Evolutionary conservation across 1,140 invertebrate species (phyloP).

Genomic region (Mizuhopecten yessoensis): DNA sequence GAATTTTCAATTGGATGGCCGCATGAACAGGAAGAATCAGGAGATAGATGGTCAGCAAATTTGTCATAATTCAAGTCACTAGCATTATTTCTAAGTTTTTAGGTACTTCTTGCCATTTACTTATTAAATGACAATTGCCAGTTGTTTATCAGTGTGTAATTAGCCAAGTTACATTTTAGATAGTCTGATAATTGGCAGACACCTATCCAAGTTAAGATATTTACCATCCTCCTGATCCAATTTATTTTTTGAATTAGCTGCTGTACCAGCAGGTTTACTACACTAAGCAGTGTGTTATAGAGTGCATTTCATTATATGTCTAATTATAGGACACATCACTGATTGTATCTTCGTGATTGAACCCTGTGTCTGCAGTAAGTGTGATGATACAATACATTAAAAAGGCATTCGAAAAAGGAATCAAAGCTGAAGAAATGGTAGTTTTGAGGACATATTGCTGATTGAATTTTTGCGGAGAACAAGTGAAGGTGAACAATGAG

Average conservation of each 20-base stretch:
- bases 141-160: neutral
- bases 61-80: too few species aligned
- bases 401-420: neutral
- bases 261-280: constrained; percentile 1
- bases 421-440: neutral
- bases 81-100: too few species aligned
- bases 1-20: too few species aligned
- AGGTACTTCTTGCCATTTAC: neutral
- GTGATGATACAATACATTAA: neutral
- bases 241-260: too few species aligned
- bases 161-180: neutral
- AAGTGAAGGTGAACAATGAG: neutral
- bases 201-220: neutral
- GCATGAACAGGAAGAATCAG: too few species aligned
- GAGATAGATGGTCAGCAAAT: too few species aligned
- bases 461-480: neutral
- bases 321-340: neutral
- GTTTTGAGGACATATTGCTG: neutral
- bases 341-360: constrained; percentile 23
- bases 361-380: neutral
- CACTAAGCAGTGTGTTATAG: neutral
- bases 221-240: neutral
- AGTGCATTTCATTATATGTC: constrained; percentile 2
- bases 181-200: neutral
- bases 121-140: neutral